Evolutionary conservation across 1,140 invertebrate species (phyloP).

Genomic region (Eulimnadia texana): DNA sequence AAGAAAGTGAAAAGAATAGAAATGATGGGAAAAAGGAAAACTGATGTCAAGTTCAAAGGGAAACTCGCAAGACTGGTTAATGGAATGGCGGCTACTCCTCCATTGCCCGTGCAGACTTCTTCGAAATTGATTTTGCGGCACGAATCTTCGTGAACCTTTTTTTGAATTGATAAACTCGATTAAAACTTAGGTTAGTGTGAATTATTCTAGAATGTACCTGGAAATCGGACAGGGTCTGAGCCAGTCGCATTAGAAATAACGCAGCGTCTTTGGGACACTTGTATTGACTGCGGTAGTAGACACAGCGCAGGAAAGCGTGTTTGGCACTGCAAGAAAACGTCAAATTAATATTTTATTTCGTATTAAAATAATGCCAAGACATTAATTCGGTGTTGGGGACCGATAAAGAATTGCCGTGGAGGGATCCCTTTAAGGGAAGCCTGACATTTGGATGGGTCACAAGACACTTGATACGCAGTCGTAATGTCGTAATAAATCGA

Average conservation of each 20-base stretch:
- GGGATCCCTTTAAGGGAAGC: neutral
- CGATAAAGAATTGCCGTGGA: neutral
- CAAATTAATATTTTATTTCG: neutral
- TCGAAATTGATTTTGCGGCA: constrained; percentile 12
- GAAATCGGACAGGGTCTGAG: constrained; percentile 14
- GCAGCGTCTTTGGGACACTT: constrained; percentile 25
- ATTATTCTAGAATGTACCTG: constrained; percentile 1
- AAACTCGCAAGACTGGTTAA: neutral
- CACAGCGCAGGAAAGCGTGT: constrained; percentile 26
- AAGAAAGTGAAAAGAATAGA: neutral
- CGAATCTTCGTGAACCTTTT: constrained; percentile 12
- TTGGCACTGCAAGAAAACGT: constrained; percentile 23
- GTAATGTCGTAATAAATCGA: neutral
- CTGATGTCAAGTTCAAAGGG: neutral
- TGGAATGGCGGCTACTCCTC: neutral
- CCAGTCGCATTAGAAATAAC: constrained; percentile 14
- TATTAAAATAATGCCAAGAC: neutral
- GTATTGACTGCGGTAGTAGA: constrained; percentile 22
- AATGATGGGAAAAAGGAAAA: neutral
- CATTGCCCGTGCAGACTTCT: constrained; percentile 5
- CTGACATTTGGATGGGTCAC: neutral
- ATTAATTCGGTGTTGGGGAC: neutral
- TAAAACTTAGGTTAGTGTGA: neutral
- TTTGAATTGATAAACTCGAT: neutral
- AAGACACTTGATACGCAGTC: neutral